A percentile compares a stretch with the other conserved stretches of the same genome.
Evolutionary conservation across 2,113 vertebrate genomes (phyloP).

Genomic region (Cephalopterus ornatus): DNA sequence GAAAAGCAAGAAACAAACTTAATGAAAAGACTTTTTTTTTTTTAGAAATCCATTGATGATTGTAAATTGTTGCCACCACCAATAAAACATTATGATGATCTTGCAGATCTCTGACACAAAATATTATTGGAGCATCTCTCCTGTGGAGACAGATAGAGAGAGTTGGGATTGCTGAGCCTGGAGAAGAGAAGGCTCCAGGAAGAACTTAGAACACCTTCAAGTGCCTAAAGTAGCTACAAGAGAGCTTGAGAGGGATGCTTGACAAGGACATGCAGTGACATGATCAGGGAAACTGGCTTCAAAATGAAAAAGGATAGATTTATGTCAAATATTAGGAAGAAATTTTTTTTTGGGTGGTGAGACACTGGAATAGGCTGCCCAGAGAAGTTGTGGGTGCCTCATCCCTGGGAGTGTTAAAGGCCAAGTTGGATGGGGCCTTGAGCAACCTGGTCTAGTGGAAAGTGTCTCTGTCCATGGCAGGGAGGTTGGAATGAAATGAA

Average conservation of each 20-base stretch:
- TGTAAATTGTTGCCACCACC: constrained; percentile 29
- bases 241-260: neutral
- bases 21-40: constrained; percentile 11
- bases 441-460: accelerated
- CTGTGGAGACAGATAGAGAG: neutral
- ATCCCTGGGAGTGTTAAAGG: neutral
- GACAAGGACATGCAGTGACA: neutral
- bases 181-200: neutral
- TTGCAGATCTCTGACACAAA: neutral
- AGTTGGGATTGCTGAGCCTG: neutral
- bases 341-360: neutral
- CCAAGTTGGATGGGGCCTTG: neutral
- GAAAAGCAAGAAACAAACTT: constrained; percentile 41
- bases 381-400: neutral
- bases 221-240: neutral
- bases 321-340: neutral
- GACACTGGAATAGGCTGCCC: neutral
- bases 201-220: neutral
- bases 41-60: constrained; percentile 15
- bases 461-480: neutral
- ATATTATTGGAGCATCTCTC: neutral
- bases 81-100: neutral
- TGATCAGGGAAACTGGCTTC: neutral
- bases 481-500: neutral
- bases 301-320: neutral